Percentiles rank a stretch among this genome's conserved stretches.
Evolutionary conservation across 2,797 vertebrate genomes (phyloP).

Genomic region (Neopelma chrysocephalum): DNA sequence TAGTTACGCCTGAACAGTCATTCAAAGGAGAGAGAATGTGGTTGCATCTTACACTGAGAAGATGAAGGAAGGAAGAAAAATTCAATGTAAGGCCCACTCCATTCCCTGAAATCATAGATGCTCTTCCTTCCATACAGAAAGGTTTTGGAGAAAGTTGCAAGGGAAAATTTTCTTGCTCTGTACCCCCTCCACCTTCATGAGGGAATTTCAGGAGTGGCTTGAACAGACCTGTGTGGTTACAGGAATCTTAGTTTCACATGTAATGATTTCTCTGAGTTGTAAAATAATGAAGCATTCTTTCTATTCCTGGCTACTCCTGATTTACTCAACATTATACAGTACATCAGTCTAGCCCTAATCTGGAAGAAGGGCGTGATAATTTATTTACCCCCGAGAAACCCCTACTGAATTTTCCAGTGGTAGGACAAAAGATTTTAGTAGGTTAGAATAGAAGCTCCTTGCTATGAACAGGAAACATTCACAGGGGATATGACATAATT

Average conservation of each 20-base stretch:
- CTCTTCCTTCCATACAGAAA: not conserved
- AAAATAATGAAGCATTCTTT: slow-evolving; percentile 53
- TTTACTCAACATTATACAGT: not conserved
- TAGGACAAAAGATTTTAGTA: not conserved
- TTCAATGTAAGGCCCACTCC: not conserved
- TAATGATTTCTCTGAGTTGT: slow-evolving; percentile 30
- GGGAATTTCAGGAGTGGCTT: slow-evolving; percentile 28
- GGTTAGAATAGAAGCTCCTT: not conserved
- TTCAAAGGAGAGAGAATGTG: not conserved
- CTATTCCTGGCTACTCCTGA: slow-evolving; percentile 15
- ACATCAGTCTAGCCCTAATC: slow-evolving; percentile 18
- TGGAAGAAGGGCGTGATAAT: slow-evolving; percentile 34
- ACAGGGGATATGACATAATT: not conserved
- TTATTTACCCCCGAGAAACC: slow-evolving; percentile 13
- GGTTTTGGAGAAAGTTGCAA: not conserved
- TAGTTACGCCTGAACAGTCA: not conserved
- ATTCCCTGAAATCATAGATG: not conserved
- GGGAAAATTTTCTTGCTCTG: not conserved
- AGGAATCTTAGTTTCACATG: slow-evolving; percentile 42
- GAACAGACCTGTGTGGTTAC: slow-evolving; percentile 24
- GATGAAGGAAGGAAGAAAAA: not conserved
- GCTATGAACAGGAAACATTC: not conserved
- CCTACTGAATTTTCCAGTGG: not conserved
- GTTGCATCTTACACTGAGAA: not conserved
- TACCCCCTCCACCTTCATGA: not conserved